Evolutionary conservation across 2,888 invertebrate genomes (phyloP).

Genomic region (Pammene aurita): DNA sequence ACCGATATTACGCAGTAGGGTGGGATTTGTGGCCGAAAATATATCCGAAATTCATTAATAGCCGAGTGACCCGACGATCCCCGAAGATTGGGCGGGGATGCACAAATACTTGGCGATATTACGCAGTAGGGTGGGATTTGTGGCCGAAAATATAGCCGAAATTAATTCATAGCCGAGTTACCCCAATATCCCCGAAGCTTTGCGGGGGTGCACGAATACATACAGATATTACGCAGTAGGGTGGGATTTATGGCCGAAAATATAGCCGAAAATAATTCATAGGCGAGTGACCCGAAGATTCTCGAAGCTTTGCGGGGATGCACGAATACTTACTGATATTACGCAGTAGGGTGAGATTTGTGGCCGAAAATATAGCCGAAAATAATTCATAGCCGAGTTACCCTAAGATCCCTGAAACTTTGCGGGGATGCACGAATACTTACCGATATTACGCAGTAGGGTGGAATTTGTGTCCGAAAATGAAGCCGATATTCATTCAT

Average conservation of each 20-base stretch:
- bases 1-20: background rate
- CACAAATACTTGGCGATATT: background rate
- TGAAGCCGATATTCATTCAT: background rate
- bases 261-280: conserved; percentile 1
- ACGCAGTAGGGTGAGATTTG: background rate
- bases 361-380: background rate
- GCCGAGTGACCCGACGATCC: background rate
- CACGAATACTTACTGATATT: background rate
- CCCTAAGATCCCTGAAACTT: background rate
- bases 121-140: background rate
- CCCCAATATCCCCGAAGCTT: too few relatives aligned
- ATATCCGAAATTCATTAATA: background rate
- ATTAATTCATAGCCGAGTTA: background rate
- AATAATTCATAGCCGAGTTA: background rate
- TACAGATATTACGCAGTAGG: too few relatives aligned
- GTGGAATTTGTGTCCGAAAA: background rate
- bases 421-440: background rate
- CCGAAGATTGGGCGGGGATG: background rate
- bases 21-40: background rate
- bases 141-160: background rate
- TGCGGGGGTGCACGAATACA: too few relatives aligned
- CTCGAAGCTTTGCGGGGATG: background rate
- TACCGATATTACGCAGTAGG: background rate
- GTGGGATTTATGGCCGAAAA: too few relatives aligned
- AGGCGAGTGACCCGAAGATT: conserved; percentile 7